A percentile compares a stretch with the other conserved stretches of the same genome.
phyloP scores from a whole-genome alignment of 2,888 invertebrate species.

The Lapara coniferarum region DNA sequence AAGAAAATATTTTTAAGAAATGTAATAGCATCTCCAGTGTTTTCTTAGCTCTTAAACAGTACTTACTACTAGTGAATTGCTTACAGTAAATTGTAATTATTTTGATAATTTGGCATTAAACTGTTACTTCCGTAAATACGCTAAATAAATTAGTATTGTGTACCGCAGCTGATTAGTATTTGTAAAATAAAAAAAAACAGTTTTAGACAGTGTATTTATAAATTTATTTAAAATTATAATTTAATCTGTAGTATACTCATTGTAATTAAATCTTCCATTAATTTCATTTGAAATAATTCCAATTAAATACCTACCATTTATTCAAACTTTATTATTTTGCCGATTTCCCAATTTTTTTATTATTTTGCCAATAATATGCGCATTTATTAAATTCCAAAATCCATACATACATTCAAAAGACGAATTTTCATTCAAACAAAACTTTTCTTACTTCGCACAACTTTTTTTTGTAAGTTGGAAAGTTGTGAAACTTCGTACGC shows the following conservation, averaged over 20 bases:
- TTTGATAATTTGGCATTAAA: background rate
- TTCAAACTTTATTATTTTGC: too few relatives aligned
- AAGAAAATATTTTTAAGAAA: too few relatives aligned
- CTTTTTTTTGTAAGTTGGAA: constrained; percentile 37
- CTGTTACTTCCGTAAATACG: background rate
- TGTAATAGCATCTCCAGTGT: background rate
- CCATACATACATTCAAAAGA: constrained; percentile 40
- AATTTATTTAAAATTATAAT: too few relatives aligned
- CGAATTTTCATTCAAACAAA: constrained; percentile 50
- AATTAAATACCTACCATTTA: too few relatives aligned
- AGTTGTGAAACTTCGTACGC: constrained; percentile 31
- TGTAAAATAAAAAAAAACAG: background rate
- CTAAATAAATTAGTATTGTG: background rate
- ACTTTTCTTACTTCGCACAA: constrained; percentile 42
- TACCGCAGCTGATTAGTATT: background rate
- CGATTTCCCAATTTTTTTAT: too few relatives aligned
- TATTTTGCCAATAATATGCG: too few relatives aligned
- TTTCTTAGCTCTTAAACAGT: background rate
- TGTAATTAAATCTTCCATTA: too few relatives aligned
- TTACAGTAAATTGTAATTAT: background rate
- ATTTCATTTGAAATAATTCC: too few relatives aligned
- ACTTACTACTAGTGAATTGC: background rate
- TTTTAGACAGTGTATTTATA: too few relatives aligned
- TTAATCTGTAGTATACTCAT: too few relatives aligned
- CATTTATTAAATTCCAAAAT: background rate